Evolutionary conservation across 2,888 invertebrate species (phyloP), one percentile per base, ranked within the genome.

Genomic region (Rhagium mordax): DNA sequence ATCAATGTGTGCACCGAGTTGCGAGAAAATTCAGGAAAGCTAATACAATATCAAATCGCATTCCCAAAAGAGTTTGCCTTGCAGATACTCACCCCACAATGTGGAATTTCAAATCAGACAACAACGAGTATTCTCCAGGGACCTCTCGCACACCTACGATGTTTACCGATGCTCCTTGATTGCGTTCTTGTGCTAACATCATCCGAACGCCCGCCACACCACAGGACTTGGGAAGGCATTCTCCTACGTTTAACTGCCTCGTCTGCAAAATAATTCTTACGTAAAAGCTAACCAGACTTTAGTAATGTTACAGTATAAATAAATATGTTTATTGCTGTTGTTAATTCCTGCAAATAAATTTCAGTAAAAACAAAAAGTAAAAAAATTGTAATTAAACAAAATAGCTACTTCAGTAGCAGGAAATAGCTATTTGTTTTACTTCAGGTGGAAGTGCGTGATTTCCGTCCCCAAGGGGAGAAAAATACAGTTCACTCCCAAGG

Each of bases 201-300:
- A 87, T 84, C 49, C 89, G 86, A 18, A 94, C 85, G 74, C 92
- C 92, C 0, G 86, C 82, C 0, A 88, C 83, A 55, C 89, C 89
- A 85, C 95, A 95, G 0, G 93, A 91, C 71, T 89, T 89, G 5
- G 95, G 95, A 79, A 95, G 87, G 84, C 95, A 95, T 84, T 94
- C 91, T 7, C 95, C 95, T 67, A 95, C 88, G 84, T 93, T 91
- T 80, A 95, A 87, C 82, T 91, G 89, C 76, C 93, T 90, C 75
- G 92, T 90, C 94, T 94, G 85, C 86, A 80, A 81, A 71, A 75
- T 65, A 75, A 15, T 41, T 41, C 41, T n/a, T 15, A 41, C n/a
- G 41, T 41, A 41, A 41, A 24, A n/a, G 41, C 13, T 41, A 41
- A 41, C n/a, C 41, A 41, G 41, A 3, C 4, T 41, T n/a, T 41